phyloP scores from a whole-genome alignment of 2,113 vertebrate genomes.

The Mungos mungo region DNA sequence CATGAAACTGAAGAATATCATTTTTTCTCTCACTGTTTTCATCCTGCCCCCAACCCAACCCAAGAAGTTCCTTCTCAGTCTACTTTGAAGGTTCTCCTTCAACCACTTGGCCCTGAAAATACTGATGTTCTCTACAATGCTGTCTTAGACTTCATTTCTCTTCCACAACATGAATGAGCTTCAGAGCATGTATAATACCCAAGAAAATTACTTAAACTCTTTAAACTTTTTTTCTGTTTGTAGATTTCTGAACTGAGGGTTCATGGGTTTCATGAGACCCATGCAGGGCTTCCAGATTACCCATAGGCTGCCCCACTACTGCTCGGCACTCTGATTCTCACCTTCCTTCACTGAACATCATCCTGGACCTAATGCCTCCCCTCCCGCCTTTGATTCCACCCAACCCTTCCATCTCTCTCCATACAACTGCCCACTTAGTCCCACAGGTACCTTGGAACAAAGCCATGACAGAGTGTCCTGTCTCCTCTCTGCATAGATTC shows the following conservation, averaged over 20 bases:
- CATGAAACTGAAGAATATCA: not conserved
- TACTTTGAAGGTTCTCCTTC: not conserved
- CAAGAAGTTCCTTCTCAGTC: not conserved
- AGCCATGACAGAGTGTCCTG: fast-evolving
- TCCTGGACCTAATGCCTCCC: not conserved
- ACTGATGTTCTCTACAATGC: not conserved
- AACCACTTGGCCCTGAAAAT: not conserved
- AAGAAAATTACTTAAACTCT: not conserved
- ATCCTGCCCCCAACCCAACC: not conserved
- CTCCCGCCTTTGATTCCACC: not conserved
- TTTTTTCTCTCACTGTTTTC: not conserved
- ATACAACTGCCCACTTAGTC: not conserved
- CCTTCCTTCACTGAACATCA: not conserved
- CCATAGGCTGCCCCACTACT: not conserved
- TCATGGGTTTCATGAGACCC: not conserved
- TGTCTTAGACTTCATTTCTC: not conserved
- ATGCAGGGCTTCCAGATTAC: not conserved
- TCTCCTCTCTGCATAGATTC: not conserved
- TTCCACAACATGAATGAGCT: not conserved
- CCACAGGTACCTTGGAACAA: not conserved
- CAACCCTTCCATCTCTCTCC: not conserved
- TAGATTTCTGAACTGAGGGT: not conserved
- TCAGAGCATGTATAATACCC: not conserved
- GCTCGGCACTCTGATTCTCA: too few relatives aligned
- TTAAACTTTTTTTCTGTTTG: not conserved